phyloP scores from a whole-genome alignment of 2,797 vertebrate species.

The Gymnothorax reevesii region DNA sequence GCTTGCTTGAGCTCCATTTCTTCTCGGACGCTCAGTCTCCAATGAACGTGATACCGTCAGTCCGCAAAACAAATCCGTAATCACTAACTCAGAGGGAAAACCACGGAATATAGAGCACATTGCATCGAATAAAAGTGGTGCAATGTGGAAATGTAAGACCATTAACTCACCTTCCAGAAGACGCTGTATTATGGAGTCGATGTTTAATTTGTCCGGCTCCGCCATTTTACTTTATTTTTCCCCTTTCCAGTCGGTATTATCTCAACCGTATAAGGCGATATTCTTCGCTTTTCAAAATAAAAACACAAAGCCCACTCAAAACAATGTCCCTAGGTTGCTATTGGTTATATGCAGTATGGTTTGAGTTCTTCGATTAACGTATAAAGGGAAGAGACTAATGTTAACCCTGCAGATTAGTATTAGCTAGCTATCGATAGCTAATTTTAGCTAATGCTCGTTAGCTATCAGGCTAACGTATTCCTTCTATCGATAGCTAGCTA shows the following conservation, averaged over 20 bases:
- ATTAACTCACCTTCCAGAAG: conserved; percentile 76
- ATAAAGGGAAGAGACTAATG: neutral
- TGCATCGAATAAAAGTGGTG: neutral
- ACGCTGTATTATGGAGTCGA: conserved; percentile 85
- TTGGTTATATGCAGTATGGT: neutral
- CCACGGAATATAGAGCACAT: neutral
- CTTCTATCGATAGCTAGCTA: conserved; percentile 35
- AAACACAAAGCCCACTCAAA: conserved; percentile 34
- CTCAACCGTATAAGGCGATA: conserved; percentile 52
- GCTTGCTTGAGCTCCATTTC: neutral
- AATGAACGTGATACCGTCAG: neutral
- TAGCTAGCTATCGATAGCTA: conserved; percentile 44
- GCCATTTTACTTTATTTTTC: conserved; percentile 79
- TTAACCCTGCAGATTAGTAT: neutral
- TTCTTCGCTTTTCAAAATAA: conserved; percentile 34
- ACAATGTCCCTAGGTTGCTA: neutral
- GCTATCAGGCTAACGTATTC: conserved; percentile 41
- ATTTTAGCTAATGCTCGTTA: conserved; percentile 25
- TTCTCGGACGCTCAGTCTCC: neutral
- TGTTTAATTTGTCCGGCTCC: conserved; percentile 86
- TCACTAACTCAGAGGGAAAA: neutral
- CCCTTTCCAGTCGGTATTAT: conserved; percentile 64
- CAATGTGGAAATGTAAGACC: neutral
- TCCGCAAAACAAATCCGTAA: neutral
- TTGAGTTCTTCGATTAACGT: conserved; percentile 3